Base-by-base conservation (phyloP, 2,113 vertebrate genomes). In the Sturnus vulgaris region DNA sequence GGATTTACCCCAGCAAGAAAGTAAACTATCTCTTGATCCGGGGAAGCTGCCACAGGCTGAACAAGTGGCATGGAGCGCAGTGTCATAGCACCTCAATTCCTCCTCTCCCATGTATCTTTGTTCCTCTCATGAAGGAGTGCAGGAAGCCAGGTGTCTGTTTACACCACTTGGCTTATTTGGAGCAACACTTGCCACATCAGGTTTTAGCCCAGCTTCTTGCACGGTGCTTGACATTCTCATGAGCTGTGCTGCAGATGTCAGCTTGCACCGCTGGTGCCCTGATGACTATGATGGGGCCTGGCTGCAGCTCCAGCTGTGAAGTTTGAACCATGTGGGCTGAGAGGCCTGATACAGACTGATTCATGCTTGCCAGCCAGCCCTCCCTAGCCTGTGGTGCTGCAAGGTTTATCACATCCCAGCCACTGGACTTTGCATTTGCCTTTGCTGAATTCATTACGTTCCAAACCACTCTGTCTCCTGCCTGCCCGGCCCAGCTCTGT, bases 1-100 rank as follows among this genome's bases (percentile, higher is more conserved):
- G 10, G 16, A 7, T 24, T 68, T 60, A 39, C 0, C 31, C 14
- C 6, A 4, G 5, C 0, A 3, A 57, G 47, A 42, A 33, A 57
- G 17, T 20, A 19, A 60, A 18, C 4, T 39, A 5, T 7, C 9
- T 65, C 40, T 53, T 78, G n/a, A 40, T 56, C 18, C 50, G 21
- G 27, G 25, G 17, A 50, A 47, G n/a, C 37, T 78, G 30, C 33
- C 44, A 53, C 46, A 50, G 55, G 7, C 49, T 47, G 44, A 46
- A 21, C 23, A 42, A 53, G n/a, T 15, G 7, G 15, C 21, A 27
- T 5, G n/a, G 53, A 52, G 39, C 4, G 7, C n/a, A 63, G 31
- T 7, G 70, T 20, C 17, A 24, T 1, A 63, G 64, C 27, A 75
- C 22, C n/a, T 79, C 53, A n/a, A n/a, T 39, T 39, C 22, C 33